Evolutionary conservation across 1,140 invertebrate genomes (phyloP).

Genomic region (Temnothorax nylanderi): DNA sequence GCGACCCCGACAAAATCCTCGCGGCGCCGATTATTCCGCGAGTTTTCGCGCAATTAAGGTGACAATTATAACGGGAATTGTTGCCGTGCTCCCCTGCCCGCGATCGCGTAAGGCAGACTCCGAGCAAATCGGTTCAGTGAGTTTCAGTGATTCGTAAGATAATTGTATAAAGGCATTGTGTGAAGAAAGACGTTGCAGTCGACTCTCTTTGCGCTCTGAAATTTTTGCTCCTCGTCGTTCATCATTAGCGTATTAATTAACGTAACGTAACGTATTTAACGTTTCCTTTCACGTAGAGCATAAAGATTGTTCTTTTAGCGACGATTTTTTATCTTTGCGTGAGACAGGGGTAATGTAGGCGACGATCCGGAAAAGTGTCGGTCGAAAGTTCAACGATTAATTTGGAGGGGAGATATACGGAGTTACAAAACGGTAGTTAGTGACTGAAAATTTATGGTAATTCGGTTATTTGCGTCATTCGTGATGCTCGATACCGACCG

Average conservation of each 20-base stretch:
- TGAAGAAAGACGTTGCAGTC: neutral
- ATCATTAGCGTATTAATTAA: neutral
- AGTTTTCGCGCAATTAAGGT: constrained; percentile 36
- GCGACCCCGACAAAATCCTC: neutral
- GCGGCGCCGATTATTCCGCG: constrained; percentile 24
- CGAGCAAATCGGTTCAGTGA: neutral
- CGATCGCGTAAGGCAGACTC: neutral
- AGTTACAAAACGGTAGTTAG: constrained; percentile 11
- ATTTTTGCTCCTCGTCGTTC: neutral
- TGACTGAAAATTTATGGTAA: constrained; percentile 43
- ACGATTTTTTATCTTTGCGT: neutral
- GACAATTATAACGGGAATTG: constrained; percentile 28
- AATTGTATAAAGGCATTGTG: neutral
- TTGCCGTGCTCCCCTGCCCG: neutral
- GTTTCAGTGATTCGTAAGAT: neutral
- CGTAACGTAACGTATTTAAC: neutral
- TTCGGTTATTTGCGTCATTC: constrained; percentile 49
- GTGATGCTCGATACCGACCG: constrained; percentile 17
- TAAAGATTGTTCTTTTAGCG: neutral
- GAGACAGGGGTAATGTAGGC: neutral
- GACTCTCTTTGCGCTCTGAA: neutral
- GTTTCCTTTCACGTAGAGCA: neutral
- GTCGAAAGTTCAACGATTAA: constrained; percentile 31
- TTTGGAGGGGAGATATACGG: neutral
- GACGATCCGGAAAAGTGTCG: constrained; percentile 4